Evolutionary conservation across 2,797 vertebrate genomes (phyloP).

Genomic region (Florisuga fusca): DNA sequence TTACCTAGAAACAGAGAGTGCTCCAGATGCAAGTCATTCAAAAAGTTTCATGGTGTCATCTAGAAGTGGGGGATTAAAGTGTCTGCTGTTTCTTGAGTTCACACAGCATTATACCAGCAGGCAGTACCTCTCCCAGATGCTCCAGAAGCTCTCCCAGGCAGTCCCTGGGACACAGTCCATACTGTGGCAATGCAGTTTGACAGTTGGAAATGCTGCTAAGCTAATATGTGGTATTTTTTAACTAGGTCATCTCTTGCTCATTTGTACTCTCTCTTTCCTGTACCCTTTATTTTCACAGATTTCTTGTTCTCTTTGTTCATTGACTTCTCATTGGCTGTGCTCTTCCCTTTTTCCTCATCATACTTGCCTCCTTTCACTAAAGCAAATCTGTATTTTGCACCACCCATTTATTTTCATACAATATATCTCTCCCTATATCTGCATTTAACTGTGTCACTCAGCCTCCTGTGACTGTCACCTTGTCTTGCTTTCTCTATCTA

Average conservation of each 20-base stretch:
- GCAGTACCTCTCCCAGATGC: background rate
- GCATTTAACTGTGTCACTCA: background rate
- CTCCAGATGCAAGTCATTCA: background rate
- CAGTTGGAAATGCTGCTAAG: background rate
- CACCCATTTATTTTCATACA: background rate
- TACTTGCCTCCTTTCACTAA: background rate
- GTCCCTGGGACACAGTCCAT: background rate
- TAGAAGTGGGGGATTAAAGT: background rate
- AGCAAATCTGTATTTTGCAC: background rate
- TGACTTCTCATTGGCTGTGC: background rate
- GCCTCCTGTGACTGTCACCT: background rate
- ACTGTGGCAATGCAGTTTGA: background rate
- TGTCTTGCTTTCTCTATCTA: background rate
- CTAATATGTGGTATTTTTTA: background rate
- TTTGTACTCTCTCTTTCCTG: background rate
- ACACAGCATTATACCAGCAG: background rate
- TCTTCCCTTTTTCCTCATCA: background rate
- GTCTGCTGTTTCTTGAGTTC: background rate
- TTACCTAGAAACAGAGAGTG: background rate
- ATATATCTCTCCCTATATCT: background rate
- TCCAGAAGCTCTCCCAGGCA: background rate
- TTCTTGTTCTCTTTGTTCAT: background rate
- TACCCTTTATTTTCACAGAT: background rate
- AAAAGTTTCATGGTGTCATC: background rate
- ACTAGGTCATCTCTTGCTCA: background rate